Evolutionary conservation across 2,113 vertebrate species (phyloP), one percentile per base, ranked within the genome.

Genomic region (Cryptomyrus ogoouensis): DNA sequence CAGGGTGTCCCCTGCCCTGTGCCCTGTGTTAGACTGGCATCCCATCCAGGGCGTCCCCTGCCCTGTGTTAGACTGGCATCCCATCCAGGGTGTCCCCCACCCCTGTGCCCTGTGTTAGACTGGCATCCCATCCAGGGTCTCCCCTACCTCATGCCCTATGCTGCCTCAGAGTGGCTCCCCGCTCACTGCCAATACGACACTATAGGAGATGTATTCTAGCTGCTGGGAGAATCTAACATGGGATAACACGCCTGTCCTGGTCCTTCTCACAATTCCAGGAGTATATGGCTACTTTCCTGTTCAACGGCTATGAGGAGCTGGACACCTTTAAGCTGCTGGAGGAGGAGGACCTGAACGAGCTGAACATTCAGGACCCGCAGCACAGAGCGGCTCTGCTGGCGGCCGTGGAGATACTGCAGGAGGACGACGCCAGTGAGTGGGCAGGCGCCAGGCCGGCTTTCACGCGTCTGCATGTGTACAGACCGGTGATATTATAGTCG

Each of bases 271-370:
- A 24, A 84, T 70, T 83, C 0, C 92, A 99, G 98, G 98, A 99
- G 90, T 97, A 99, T 93, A 97, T 99, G 94, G 97, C 98, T 85
- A 99, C 98, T 6, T 99, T 99, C 93, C 94, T 99, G 12, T 98
- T 99, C 90, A 99, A 99, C 70, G 98, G 98, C 1, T 99, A 99
- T 62, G 98, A 99, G 94, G 98, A 99, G 91, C 93, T 99, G 93
- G 98, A 99, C 91, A 99, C 98, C 1, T 99, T 99, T 91, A 98
- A 98, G 91, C 95, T 99, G 90, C 94, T 99, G 91, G 98, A 99
- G 93, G 97, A 99, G 91, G 98, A 99, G 92, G 98, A 99, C 93
- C 94, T 99, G 94, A 97, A 99, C 12, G 98, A 99, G 93, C 94
- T 99, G 91, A 98, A 98, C 89, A 99, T 99, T 92, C 94, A 94